phyloP scores from a whole-genome alignment of 2,888 invertebrate genomes.

The Eutolmus rufibarbis region DNA sequence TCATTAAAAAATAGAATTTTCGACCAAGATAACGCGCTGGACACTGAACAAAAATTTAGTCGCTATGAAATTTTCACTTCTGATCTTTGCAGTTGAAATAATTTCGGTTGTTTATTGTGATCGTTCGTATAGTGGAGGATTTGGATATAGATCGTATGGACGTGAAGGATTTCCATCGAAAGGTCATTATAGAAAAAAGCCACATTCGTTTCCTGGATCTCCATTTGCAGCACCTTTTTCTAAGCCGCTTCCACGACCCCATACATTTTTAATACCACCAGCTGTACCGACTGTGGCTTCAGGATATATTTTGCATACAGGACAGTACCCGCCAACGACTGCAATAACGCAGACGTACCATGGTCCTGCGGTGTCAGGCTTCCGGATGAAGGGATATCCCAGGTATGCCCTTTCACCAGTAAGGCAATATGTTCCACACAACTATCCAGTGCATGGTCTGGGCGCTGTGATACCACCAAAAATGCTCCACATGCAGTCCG shows the following conservation, averaged over 20 bases:
- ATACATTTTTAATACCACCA: background rate
- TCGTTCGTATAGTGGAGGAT: background rate
- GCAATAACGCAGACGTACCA: background rate
- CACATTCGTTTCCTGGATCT: background rate
- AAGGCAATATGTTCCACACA: conserved; percentile 10
- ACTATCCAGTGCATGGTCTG: background rate
- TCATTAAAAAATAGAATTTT: background rate
- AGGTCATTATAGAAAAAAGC: background rate
- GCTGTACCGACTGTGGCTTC: background rate
- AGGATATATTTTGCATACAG: background rate
- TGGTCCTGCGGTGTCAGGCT: background rate
- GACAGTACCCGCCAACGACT: background rate
- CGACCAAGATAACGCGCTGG: background rate
- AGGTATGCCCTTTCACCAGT: conserved; percentile 1
- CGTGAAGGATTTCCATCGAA: background rate
- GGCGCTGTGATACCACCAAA: background rate
- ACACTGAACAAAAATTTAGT: background rate
- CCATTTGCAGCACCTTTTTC: background rate
- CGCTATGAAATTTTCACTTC: conserved; percentile 2
- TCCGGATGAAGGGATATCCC: background rate
- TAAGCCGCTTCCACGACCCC: background rate
- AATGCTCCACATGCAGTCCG: background rate
- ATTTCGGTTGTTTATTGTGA: background rate
- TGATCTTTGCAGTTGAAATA: background rate
- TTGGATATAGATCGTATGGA: background rate